These are phyloP conservation scores for Halisarca cf. caerulea DNA, from an alignment of 37 sponge, comb jelly and placozoan genomes.

Conservation along the genomic window DNA sequence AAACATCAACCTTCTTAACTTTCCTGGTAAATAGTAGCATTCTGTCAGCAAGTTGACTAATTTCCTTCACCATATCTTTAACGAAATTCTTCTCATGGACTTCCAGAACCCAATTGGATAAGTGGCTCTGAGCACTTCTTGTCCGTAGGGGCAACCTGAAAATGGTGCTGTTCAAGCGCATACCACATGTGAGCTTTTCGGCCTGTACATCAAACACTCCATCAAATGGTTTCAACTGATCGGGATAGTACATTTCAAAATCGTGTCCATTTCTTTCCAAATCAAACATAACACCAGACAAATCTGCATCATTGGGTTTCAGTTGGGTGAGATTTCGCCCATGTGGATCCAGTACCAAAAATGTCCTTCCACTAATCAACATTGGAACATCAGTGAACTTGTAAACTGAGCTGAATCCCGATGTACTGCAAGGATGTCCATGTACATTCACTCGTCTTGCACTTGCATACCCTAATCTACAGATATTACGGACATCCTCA, in stretches of 20 bases:
- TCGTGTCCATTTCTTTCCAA: neutral
- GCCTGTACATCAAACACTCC: neutral
- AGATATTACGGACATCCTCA: neutral
- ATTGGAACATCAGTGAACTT: neutral
- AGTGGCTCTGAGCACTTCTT: too few relatives aligned
- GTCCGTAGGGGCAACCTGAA: too few relatives aligned
- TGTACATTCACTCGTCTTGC: too few relatives aligned
- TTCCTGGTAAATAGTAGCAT: neutral
- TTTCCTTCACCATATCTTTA: neutral
- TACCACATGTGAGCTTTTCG: too few relatives aligned
- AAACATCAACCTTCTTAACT: neutral
- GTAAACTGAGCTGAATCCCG: neutral
- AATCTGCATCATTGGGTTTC: neutral
- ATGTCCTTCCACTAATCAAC: neutral
- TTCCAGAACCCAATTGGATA: too few relatives aligned
- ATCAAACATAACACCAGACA: neutral
- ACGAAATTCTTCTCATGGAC: too few relatives aligned
- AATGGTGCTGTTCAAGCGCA: too few relatives aligned
- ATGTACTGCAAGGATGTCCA: too few relatives aligned
- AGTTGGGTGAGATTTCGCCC: neutral
- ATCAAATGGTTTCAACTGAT: slow-evolving; percentile 10
- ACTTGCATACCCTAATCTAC: neutral
- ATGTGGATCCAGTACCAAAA: neutral
- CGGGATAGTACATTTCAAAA: neutral
- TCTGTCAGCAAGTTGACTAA: neutral